Evolutionary conservation across 2,888 invertebrate genomes (phyloP).

Genomic region (Drosophila nr. perissopoda): DNA sequence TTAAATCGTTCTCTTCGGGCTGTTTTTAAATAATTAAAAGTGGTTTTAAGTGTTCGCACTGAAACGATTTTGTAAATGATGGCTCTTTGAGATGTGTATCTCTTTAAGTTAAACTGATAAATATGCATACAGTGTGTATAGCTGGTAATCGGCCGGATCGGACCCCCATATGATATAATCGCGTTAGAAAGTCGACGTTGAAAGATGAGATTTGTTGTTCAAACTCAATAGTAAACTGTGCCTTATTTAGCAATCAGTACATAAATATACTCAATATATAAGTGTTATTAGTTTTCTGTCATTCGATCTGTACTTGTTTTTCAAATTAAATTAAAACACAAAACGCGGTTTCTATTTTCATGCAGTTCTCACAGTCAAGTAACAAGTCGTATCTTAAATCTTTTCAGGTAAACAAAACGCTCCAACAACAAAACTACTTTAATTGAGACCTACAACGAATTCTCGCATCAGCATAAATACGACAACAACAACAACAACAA

Average conservation of each 20-base stretch:
- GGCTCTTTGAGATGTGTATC: not conserved
- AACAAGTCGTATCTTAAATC: constrained; percentile 22
- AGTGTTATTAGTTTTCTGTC: not conserved
- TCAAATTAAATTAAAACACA: not conserved
- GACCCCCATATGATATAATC: not conserved
- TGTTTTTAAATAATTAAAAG: not conserved
- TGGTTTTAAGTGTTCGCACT: not conserved
- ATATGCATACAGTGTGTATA: not conserved
- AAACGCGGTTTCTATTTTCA: not conserved
- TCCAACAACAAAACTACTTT: constrained; percentile 3
- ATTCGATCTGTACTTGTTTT: not conserved
- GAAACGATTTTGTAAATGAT: not conserved
- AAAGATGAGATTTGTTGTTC: not conserved
- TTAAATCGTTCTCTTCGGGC: not conserved
- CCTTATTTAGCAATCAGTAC: not conserved
- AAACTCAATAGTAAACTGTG: not conserved
- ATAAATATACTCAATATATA: not conserved
- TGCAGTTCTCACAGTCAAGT: constrained; percentile 3
- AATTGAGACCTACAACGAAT: constrained; percentile 18
- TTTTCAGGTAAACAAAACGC: constrained; percentile 43
- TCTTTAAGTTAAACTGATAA: not conserved
- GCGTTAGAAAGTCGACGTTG: not conserved
- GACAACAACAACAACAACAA: constrained; percentile 6
- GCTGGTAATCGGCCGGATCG: not conserved
- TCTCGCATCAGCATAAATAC: constrained; percentile 9